Evolutionary conservation across 1,140 invertebrate species (phyloP), one percentile per base, ranked within the genome.

Genomic region (Hyphantria cunea): DNA sequence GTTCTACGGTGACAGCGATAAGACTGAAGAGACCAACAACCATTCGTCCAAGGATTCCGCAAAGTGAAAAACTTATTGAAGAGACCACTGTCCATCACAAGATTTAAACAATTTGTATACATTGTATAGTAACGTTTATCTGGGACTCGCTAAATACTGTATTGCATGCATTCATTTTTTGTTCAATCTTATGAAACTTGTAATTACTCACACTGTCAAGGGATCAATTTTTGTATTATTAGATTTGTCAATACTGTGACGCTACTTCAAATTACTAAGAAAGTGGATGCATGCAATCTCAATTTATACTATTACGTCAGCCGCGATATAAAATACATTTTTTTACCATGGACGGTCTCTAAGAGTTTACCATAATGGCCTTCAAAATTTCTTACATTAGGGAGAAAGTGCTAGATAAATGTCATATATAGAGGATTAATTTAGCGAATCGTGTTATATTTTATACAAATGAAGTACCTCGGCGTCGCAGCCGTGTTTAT

Each of bases 1-100:
- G 81, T 94, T 94, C 82, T 94, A 94, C 75, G 92, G 93, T 74
- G 93, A 93, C 84, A 92, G 89, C 75, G 91, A 94, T 91, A 90
- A 93, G 92, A 89, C 89, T 91, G 91, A 91, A 76, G 90, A 91
- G 60, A 90, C 80, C 64, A 91, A 89, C 83, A 91, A 90, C 66
- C 83, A 90, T 84, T 86, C 85, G 81, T 87, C 90, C 83, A 91
- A 91, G 82, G 90, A 91, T 56, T 53, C 56, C 61, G 72, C 74
- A 67, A 85, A 86, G 78, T 84, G 78, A 85, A 76, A 42, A 50
- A 31, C 64, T 64, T 56, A 48, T 65, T 54, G 14, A 49, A 70
- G 61, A 70, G 50, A 48, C 42, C 63, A 55, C 51, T 68, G 48
- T 76, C 68, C 64, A 66, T 64, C 70, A 74, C 70, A 75, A 65